phyloP scores from a whole-genome alignment of 2,888 invertebrate species.

The Trimorus sp. region DNA sequence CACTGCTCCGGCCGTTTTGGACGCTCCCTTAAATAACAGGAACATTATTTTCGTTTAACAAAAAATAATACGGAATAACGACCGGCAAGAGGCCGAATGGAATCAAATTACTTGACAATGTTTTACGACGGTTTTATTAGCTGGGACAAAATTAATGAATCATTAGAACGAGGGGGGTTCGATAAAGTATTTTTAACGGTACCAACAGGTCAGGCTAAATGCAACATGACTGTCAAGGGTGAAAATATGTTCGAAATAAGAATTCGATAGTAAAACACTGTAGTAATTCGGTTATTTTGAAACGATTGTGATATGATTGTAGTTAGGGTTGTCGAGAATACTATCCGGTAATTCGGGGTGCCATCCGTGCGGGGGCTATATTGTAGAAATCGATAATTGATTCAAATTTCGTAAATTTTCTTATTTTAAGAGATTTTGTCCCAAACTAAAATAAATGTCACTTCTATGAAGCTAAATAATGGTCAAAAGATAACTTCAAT shows the following conservation, averaged over 20 bases:
- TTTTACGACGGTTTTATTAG: slow-evolving; percentile 45
- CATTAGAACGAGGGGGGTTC: slow-evolving; percentile 26
- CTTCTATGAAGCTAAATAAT: too few species aligned
- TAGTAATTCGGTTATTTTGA: too few species aligned
- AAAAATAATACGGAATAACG: slow-evolving; percentile 39
- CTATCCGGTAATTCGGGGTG: too few species aligned
- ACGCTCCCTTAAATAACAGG: slow-evolving; percentile 40
- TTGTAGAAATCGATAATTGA: too few species aligned
- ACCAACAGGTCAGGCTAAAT: slow-evolving; percentile 17
- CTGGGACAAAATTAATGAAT: slow-evolving; percentile 45
- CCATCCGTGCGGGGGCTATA: too few species aligned
- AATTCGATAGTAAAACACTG: too few species aligned
- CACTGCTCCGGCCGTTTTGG: slow-evolving; percentile 16
- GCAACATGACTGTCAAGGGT: not conserved
- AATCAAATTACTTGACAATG: slow-evolving; percentile 53
- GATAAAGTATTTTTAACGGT: slow-evolving; percentile 52
- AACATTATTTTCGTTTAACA: slow-evolving; percentile 50
- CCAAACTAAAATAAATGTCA: too few species aligned
- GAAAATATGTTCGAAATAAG: not conserved
- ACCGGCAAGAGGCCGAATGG: not conserved
- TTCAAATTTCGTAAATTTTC: too few species aligned
- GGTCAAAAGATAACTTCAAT: too few species aligned
- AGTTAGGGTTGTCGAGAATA: too few species aligned
- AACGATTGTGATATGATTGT: too few species aligned
- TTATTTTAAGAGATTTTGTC: too few species aligned